Conservation (phyloP, 1,140 invertebrate species). For the Orussus abietinus region DNA sequence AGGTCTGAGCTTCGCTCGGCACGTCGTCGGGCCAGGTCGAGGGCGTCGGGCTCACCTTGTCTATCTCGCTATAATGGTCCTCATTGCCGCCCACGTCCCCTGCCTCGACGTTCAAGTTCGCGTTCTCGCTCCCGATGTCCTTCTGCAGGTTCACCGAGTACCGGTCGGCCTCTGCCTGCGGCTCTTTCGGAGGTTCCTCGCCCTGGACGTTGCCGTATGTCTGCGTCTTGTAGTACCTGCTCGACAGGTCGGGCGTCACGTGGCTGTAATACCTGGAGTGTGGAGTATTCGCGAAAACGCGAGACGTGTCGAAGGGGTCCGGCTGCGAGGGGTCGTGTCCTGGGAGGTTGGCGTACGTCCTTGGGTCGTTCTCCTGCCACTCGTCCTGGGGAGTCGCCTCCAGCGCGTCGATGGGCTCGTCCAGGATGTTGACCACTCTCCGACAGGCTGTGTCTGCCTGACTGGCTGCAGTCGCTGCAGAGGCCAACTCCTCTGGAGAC, state of each 20-base stretch:
- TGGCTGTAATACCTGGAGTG: constrained; percentile 50
- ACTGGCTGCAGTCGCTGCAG: constrained; percentile 20
- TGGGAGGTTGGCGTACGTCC: constrained; percentile 47
- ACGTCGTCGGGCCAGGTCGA: constrained; percentile 44
- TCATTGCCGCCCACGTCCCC: constrained; percentile 20
- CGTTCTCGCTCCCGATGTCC: constrained; percentile 24
- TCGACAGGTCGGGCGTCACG: constrained; percentile 39
- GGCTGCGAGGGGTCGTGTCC: constrained; percentile 21
- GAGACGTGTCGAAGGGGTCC: constrained; percentile 63
- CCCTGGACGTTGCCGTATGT: constrained; percentile 37
- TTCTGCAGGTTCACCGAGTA: constrained; percentile 27
- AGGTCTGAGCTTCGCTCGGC: constrained; percentile 25
- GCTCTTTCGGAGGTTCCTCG: constrained; percentile 15
- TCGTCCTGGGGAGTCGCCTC: constrained; percentile 24
- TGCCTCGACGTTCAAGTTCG: constrained; percentile 39
- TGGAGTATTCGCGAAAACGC: constrained; percentile 39
- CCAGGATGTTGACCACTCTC: constrained; percentile 62
- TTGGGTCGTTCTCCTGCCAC: constrained; percentile 38
- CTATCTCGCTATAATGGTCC: constrained; percentile 41
- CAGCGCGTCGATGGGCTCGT: constrained; percentile 68
- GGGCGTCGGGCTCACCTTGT: constrained; percentile 24
- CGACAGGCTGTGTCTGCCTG: constrained; percentile 26
- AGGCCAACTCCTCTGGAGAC: constrained; percentile 54
- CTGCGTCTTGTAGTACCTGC: constrained; percentile 24
- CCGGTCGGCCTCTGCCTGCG: constrained; percentile 14